phyloP scores from a whole-genome alignment of 2,797 vertebrate genomes.

The Myotis planiceps region DNA sequence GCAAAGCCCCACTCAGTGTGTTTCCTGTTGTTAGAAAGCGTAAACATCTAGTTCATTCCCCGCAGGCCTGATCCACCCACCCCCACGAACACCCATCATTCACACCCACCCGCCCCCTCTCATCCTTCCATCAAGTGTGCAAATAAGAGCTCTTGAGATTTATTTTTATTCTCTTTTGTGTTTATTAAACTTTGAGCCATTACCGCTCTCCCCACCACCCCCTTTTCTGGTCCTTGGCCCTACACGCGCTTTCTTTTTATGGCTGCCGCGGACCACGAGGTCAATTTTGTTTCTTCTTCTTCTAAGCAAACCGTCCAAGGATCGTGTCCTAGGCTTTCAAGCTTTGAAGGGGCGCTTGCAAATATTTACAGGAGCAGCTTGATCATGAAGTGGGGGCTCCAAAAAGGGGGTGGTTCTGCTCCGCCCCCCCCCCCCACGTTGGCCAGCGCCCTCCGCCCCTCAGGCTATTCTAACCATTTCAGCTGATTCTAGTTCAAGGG shows the following conservation, averaged over 20 bases:
- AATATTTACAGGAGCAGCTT: slow-evolving; percentile 87
- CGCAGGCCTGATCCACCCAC: slow-evolving; percentile 37
- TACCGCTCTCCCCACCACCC: background rate
- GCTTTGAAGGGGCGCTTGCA: slow-evolving; percentile 83
- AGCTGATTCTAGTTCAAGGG: slow-evolving; percentile 77
- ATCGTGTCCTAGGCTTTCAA: slow-evolving; percentile 79
- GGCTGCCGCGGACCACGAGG: slow-evolving; percentile 76
- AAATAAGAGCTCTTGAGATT: slow-evolving; percentile 88
- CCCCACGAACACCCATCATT: background rate
- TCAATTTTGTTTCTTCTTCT: slow-evolving; percentile 81
- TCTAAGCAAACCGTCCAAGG: slow-evolving; percentile 84
- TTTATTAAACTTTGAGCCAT: slow-evolving; percentile 88
- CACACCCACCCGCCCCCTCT: slow-evolving; percentile 76
- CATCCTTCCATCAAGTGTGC: slow-evolving; percentile 81
- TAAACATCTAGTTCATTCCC: slow-evolving; percentile 69
- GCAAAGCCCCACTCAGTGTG: slow-evolving; percentile 64
- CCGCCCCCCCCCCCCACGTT: background rate
- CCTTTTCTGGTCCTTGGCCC: slow-evolving; percentile 84
- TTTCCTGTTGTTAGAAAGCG: slow-evolving; percentile 59
- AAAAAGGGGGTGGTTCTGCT: slow-evolving; percentile 43
- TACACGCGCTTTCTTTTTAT: slow-evolving; percentile 77
- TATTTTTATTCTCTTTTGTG: slow-evolving; percentile 90
- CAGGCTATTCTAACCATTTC: slow-evolving; percentile 75
- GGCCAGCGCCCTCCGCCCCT: slow-evolving; percentile 75
- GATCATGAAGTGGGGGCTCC: slow-evolving; percentile 77